Percentiles rank a stretch among this genome's conserved stretches.
These are phyloP conservation scores for Seriola rivoliana DNA, from an alignment of 2,113 vertebrate species.

Conservation along the genomic window DNA sequence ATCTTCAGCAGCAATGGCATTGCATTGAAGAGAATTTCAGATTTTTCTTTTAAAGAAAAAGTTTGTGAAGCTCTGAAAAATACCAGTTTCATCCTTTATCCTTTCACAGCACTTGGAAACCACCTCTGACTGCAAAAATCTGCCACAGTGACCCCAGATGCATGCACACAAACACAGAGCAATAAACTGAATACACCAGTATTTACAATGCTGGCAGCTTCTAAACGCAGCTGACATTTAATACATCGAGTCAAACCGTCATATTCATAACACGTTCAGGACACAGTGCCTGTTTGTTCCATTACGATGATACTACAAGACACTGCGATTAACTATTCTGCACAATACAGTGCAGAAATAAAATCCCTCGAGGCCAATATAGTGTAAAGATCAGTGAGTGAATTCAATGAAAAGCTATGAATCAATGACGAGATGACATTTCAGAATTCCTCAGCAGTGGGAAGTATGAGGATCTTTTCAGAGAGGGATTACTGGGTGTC, in stretches of 20 bases:
- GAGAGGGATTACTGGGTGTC: conserved; percentile 68
- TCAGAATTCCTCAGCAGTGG: conserved; percentile 53
- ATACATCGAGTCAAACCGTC: background rate
- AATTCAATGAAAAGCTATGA: conserved; percentile 57
- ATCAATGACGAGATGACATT: conserved; percentile 57
- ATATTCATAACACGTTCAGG: background rate
- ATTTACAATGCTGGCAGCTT: background rate
- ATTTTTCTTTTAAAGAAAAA: no score
- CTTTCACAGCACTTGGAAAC: background rate
- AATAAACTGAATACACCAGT: background rate
- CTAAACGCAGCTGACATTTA: conserved; percentile 7
- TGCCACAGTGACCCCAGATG: background rate
- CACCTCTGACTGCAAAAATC: background rate
- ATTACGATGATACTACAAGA: conserved; percentile 26
- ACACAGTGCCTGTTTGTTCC: conserved; percentile 15
- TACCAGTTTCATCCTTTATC: background rate
- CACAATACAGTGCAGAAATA: conserved; percentile 3
- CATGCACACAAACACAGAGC: background rate
- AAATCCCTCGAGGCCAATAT: conserved; percentile 26
- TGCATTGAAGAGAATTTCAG: background rate
- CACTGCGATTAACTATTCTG: conserved; percentile 29
- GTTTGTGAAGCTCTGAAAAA: background rate
- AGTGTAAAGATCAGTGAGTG: conserved; percentile 51
- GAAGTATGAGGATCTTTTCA: conserved; percentile 53
- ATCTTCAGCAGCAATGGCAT: background rate